Percentiles rank a stretch among this genome's conserved stretches.
These are phyloP conservation scores for Aspidiotus rigidus DNA, from an alignment of 2,888 invertebrate genomes.

Conservation along the genomic window DNA sequence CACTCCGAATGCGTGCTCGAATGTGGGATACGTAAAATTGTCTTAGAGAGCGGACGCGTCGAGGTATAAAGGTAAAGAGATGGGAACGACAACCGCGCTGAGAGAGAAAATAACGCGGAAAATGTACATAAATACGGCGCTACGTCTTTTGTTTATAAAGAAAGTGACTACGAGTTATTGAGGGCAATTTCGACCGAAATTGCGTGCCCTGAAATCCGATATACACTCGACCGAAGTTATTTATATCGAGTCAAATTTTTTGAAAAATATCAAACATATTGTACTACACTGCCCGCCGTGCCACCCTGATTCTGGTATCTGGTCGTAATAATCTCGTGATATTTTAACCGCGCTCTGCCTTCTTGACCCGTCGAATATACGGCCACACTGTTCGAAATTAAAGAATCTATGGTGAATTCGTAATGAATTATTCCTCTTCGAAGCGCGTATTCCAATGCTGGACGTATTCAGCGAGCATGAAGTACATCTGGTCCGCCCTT, in stretches of 20 bases:
- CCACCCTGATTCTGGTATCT: background rate
- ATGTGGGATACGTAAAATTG: too few species aligned
- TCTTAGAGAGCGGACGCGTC: too few species aligned
- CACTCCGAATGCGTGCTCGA: too few species aligned
- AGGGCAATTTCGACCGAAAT: conserved; percentile 17
- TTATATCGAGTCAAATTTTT: conserved; percentile 15
- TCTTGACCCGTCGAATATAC: conserved; percentile 18
- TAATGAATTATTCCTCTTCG: conserved; percentile 3
- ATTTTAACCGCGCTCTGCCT: conserved; percentile 9
- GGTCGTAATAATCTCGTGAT: conserved; percentile 20
- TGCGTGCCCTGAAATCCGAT: conserved; percentile 24
- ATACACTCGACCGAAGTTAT: conserved; percentile 13
- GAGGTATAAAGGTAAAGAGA: too few species aligned
- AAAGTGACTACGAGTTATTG: conserved; percentile 10
- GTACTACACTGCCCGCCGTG: background rate
- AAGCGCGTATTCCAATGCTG: too few species aligned
- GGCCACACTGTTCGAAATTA: background rate
- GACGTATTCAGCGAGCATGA: too few species aligned
- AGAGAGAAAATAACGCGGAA: too few species aligned
- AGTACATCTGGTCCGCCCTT: too few species aligned
- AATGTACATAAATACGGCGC: background rate
- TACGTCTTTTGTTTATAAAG: conserved; percentile 16
- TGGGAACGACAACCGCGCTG: too few species aligned
- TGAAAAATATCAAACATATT: conserved; percentile 11
- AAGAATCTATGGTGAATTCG: conserved; percentile 14